Conservation (phyloP, 2,113 vertebrate genomes). For the Thermophis baileyi region DNA sequence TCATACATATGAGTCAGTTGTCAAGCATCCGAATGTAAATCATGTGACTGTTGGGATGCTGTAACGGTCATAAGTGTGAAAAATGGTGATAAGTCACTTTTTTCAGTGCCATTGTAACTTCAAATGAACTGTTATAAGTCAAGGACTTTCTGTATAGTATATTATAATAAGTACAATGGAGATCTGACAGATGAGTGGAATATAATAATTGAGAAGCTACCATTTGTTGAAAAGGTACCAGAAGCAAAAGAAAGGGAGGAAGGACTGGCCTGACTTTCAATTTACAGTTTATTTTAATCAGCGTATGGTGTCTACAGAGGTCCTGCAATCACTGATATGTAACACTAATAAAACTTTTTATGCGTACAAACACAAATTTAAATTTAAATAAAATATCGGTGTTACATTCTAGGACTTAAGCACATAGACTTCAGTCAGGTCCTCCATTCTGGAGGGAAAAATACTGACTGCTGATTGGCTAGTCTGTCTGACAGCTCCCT, state of each 20-base stretch:
- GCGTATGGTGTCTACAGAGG: background rate
- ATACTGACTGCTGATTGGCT: too few relatives aligned
- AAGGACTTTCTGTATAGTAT: background rate
- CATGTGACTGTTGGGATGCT: background rate
- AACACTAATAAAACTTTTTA: background rate
- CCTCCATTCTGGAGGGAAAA: too few relatives aligned
- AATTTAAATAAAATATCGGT: background rate
- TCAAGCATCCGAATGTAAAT: background rate
- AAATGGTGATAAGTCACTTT: background rate
- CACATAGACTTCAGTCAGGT: too few relatives aligned
- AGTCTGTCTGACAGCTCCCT: too few relatives aligned
- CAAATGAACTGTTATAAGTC: background rate
- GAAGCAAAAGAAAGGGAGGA: background rate
- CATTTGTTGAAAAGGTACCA: background rate
- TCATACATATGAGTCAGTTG: background rate
- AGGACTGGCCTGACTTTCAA: background rate
- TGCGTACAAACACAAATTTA: background rate
- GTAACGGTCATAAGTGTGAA: background rate
- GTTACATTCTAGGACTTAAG: too few relatives aligned
- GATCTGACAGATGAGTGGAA: background rate
- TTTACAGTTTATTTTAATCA: background rate
- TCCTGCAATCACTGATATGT: background rate
- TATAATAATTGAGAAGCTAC: background rate
- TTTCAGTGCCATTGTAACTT: background rate
- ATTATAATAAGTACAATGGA: background rate